These are phyloP conservation scores for Agapornis roseicollis DNA, from an alignment of 2,113 vertebrate species.

Conservation along the genomic window DNA sequence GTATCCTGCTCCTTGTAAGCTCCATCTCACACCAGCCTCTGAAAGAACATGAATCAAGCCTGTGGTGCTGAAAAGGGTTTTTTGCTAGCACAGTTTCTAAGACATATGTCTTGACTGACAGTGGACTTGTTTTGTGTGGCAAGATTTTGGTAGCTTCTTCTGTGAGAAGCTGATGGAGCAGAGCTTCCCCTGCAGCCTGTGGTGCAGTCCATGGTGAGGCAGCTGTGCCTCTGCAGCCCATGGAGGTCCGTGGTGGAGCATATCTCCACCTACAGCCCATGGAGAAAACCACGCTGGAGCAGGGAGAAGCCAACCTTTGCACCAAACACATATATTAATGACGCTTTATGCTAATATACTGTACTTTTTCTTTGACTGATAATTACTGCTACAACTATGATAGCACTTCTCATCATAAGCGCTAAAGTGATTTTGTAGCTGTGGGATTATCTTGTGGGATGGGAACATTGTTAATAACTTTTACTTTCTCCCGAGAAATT, in stretches of 20 bases:
- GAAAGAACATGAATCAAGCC: not conserved
- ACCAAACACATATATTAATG: constrained; percentile 1
- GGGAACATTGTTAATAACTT: not conserved
- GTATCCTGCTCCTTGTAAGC: not conserved
- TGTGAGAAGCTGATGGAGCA: not conserved
- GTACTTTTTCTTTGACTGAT: constrained; percentile 39
- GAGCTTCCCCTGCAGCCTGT: not conserved
- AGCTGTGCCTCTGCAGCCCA: not conserved
- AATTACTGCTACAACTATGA: constrained; percentile 40
- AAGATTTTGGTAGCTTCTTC: not conserved
- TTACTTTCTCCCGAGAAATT: constrained; percentile 9
- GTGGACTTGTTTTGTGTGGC: not conserved
- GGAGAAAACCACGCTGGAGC: not conserved
- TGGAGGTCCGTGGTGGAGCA: not conserved
- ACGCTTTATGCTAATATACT: constrained; percentile 32
- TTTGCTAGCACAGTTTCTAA: not conserved
- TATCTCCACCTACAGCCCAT: not conserved
- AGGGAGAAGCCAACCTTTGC: not conserved
- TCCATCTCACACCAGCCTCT: not conserved
- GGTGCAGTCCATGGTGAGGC: not conserved
- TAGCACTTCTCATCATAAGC: constrained; percentile 24
- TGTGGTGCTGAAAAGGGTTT: not conserved
- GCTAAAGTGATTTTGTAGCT: constrained; percentile 24
- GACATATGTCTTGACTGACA: not conserved
- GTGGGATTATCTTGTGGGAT: not conserved